These are phyloP conservation scores for Leptopilina syphax DNA, from an alignment of 2,888 invertebrate species.

Conservation along the genomic window DNA sequence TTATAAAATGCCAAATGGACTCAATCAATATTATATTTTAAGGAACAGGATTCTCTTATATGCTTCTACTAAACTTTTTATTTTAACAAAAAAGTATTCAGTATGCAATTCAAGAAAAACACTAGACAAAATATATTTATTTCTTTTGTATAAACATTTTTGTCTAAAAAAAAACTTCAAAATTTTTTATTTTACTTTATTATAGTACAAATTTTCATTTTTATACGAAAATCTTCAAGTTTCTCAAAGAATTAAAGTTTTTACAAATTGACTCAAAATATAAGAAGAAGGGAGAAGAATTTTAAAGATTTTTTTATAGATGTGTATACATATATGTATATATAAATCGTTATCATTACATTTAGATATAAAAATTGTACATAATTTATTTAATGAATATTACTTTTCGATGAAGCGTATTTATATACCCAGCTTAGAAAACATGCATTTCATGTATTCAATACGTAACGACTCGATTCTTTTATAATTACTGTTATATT, in stretches of 20 bases:
- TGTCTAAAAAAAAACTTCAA: no score
- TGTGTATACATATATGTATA: not conserved
- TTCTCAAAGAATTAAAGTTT: no score
- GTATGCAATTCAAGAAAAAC: not conserved
- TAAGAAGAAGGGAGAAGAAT: no score
- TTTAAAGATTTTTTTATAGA: no score
- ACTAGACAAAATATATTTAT: not conserved
- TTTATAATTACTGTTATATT: no score
- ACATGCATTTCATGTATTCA: no score
- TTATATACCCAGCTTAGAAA: no score
- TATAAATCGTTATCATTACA: slow-evolving; percentile 5
- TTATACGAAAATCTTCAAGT: no score
- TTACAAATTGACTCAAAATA: no score
- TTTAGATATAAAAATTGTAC: slow-evolving; percentile 3
- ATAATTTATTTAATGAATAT: not conserved
- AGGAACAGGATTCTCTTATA: not conserved
- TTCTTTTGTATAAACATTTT: not conserved
- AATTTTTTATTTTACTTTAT: no score
- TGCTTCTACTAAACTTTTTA: not conserved
- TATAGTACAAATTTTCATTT: no score
- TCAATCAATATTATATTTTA: not conserved
- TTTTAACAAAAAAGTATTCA: not conserved
- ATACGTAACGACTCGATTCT: no score
- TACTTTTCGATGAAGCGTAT: not conserved
- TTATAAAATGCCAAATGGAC: slow-evolving; percentile 7